Evolutionary conservation across 2,888 invertebrate genomes (phyloP).

Genomic region (Philereme transversata): DNA sequence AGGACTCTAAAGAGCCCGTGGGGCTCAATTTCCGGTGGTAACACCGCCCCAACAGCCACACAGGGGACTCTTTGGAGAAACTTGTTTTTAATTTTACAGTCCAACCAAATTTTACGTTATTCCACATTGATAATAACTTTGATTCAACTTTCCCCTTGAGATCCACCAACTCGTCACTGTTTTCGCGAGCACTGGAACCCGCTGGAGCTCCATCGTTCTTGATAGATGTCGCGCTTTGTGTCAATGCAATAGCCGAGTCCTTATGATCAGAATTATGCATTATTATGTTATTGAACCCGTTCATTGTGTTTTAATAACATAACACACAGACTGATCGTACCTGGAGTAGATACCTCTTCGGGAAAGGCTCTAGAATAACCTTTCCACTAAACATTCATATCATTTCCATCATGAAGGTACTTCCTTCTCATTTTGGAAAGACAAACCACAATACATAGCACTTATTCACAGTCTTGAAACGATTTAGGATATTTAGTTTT

Average conservation of each 20-base stretch:
- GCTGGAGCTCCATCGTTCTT: conserved; percentile 54
- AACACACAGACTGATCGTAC: conserved; percentile 24
- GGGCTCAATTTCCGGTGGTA: conserved; percentile 90
- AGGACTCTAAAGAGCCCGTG: conserved; percentile 83
- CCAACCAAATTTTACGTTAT: conserved; percentile 96
- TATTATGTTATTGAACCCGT: conserved; percentile 59
- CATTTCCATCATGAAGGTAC: neutral
- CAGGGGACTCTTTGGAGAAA: conserved; percentile 93
- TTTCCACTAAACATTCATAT: conserved; percentile 17
- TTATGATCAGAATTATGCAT: conserved; percentile 56
- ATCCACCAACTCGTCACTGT: conserved; percentile 77
- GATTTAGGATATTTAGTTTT: no score
- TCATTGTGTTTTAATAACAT: conserved; percentile 54
- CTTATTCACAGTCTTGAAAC: no score
- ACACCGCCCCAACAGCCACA: conserved; percentile 92
- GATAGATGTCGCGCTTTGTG: conserved; percentile 50
- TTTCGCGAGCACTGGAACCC: conserved; percentile 63
- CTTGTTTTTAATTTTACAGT: conserved; percentile 90
- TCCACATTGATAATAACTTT: conserved; percentile 94
- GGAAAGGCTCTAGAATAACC: conserved; percentile 18
- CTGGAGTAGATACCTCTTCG: conserved; percentile 3
- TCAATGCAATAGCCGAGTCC: conserved; percentile 50
- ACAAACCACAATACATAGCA: no score
- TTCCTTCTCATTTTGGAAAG: conserved; percentile 1
- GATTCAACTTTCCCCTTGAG: conserved; percentile 92